Base-by-base conservation (phyloP, 2,797 vertebrate genomes). In the Myotis planiceps region DNA sequence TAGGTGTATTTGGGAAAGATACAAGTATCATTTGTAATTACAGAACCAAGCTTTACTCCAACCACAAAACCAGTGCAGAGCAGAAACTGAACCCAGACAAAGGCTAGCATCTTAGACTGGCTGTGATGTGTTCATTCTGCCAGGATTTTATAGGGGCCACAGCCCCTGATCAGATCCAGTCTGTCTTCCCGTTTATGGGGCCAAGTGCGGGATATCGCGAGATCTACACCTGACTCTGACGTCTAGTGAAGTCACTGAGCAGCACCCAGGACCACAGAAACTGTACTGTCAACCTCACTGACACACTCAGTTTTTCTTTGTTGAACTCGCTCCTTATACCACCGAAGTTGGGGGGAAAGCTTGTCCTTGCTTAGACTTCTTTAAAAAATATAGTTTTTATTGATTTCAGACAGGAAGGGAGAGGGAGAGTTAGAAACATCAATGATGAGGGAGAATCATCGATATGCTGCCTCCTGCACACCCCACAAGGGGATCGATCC, bases 241-340 rank as follows among this genome's bases (percentile, higher is more conserved):
- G 65, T 16, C n/a, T 23, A 16, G 32, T 0, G 2, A 23, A 9
- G 9, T 21, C 25, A 0, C 71, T 2, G 6, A 4, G 15, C 5
- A 68, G n/a, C 34, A 14, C 7, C 2, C 18, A 53, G 34, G 42
- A 25, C 14, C 39, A 6, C 12, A 53, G 53, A 55, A 12, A 16
- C 75, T 13, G 0, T 16, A 6, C 32, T 49, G 8, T 2, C 75
- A 37, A 9, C 6, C 2, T 47, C 78, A 39, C 18, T 1, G 32
- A 68, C 9, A 4, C 12, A 2, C 25, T 82, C 9, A 0, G 1
- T 18, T n/a, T 58, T 88, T 34, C 23, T 95, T 74, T n/a, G 14
- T 10, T 42, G 32, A 49, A 37, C 32, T 39, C 27, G 63, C 2
- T 39, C 23, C 15, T 42, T 12, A 42, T 2, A 37, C 5, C 13